These are phyloP conservation scores for Drosophila nigricruria DNA, from an alignment of 2,888 invertebrate species.

Conservation along the genomic window DNA sequence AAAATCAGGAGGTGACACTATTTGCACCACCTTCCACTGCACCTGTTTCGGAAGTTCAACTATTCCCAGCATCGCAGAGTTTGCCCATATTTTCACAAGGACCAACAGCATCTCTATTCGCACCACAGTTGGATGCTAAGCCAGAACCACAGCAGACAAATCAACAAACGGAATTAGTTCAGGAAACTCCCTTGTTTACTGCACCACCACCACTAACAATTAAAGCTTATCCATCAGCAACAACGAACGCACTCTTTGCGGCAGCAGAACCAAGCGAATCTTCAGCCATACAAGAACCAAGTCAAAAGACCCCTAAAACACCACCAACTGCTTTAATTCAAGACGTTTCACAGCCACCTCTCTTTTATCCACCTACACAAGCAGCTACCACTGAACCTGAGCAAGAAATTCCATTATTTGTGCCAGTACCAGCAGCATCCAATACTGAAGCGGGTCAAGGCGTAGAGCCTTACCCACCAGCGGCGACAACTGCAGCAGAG, in stretches of 20 bases:
- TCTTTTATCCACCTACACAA: conserved; percentile 19
- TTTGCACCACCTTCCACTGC: conserved; percentile 2
- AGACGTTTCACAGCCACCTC: conserved; percentile 1
- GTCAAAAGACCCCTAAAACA: not conserved
- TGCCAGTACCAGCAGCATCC: conserved; percentile 52
- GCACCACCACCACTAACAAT: not conserved
- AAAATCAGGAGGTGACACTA: conserved; percentile 6
- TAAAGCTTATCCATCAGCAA: not conserved
- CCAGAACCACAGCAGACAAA: not conserved
- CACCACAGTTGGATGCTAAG: conserved; percentile 22
- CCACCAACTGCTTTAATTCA: not conserved
- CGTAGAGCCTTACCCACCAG: conserved; percentile 50
- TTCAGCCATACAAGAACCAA: not conserved
- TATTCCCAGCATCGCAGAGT: conserved; percentile 9
- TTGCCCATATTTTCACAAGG: conserved; percentile 21
- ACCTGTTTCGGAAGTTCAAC: not conserved
- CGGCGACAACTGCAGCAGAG: not conserved
- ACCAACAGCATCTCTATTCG: conserved; percentile 12
- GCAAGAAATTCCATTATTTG: conserved; percentile 44
- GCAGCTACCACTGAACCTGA: conserved; percentile 10
- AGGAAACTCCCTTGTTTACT: conserved; percentile 6
- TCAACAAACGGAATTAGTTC: not conserved
- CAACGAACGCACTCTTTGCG: conserved; percentile 16
- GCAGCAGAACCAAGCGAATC: not conserved
- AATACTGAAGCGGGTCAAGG: conserved; percentile 1